Evolutionary conservation across 2,888 invertebrate species (phyloP), one percentile per base, ranked within the genome.

Genomic region (Apodemia zela): DNA sequence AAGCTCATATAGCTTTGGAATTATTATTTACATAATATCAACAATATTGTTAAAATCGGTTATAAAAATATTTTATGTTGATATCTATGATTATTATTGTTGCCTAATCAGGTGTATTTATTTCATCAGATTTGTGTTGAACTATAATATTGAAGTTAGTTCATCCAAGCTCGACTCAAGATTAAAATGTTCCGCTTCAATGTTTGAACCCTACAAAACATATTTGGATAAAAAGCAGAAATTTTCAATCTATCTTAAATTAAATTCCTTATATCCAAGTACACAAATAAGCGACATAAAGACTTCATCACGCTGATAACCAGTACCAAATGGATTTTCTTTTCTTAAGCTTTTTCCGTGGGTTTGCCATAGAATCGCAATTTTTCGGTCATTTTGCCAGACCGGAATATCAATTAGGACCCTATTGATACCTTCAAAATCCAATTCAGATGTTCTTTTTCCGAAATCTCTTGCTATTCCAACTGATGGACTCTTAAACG

Each of bases 381-480:
- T 76, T 70, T 71, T 61, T 62, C 60, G 67, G 69, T 72, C 71
- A 70, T 60, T 45, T 21, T 45, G 15, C 60, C n/a, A 15, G 42
- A 70, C 71, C 72, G 74, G 73, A 75, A 73, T 73, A 71, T 73
- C 68, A 73, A 73, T 73, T 69, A 75, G 71, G 60, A 61, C 72
- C 66, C 58, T 64, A 59, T 35, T 62, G 65, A 68, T 89, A 89
- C 89, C 90, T 89, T 88, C 88, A 65, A 73, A 72, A 60, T 84
- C 82, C 67, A 78, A 69, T 72, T 85, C 85, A 69, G 81, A 73
- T 60, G 83, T 79, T 80, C 91, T 81, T 84, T 91, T 91, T 72
- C 90, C 90, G 65, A 86, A 89, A 82, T 87, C 90, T 73, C 89
- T 81, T 63, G 87, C 91, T 66, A 87, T 79, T 69, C 82, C 87